phyloP scores from a whole-genome alignment of 2,797 vertebrate species.

The Thamnophis elegans region DNA sequence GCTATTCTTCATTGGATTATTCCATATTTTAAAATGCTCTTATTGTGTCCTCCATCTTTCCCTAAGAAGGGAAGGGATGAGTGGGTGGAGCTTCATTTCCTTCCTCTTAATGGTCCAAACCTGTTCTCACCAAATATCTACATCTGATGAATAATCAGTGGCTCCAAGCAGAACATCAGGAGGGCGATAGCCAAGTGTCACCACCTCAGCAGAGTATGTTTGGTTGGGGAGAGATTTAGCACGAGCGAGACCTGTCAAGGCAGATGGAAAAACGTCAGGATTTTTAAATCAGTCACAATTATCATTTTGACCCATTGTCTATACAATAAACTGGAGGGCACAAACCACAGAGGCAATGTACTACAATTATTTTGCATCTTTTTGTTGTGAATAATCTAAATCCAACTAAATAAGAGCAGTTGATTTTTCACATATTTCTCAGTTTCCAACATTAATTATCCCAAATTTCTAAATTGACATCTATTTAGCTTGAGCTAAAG shows the following conservation, averaged over 20 bases:
- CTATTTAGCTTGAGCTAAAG: not conserved
- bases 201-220: constrained; percentile 87
- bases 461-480: not conserved
- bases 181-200: constrained; percentile 87
- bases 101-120: constrained; percentile 4
- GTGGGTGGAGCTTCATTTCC: not conserved
- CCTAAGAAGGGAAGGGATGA: not conserved
- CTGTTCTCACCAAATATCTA: constrained; percentile 86
- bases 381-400: not conserved
- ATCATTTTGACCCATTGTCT: not conserved
- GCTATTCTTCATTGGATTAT: not conserved
- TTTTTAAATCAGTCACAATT: not conserved
- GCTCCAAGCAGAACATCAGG: constrained; percentile 88
- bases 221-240: constrained; percentile 87
- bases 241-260: constrained; percentile 79
- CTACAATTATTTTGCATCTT: not conserved
- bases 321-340: not conserved
- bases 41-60: not conserved
- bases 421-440: not conserved
- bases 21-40: not conserved
- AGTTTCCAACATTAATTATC: not conserved
- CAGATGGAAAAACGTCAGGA: accelerated
- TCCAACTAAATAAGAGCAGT: not conserved
- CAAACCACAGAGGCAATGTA: not conserved
- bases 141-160: constrained; percentile 86